Conservation (phyloP, 1,140 invertebrate species). For the Teleogryllus occipitalis region DNA sequence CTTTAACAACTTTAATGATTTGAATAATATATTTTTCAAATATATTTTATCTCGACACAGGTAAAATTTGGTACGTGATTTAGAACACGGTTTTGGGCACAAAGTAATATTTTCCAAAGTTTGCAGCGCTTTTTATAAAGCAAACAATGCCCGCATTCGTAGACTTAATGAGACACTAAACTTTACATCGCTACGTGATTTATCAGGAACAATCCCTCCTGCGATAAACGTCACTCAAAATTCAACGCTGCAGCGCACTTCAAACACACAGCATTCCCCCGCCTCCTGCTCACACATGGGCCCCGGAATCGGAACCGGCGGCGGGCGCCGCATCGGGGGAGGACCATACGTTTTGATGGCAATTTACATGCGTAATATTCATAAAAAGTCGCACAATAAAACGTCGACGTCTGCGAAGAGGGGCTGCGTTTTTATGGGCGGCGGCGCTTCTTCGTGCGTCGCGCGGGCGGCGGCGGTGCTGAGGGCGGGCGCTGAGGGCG, state of each 20-base stretch:
- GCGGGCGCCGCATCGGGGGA: neutral
- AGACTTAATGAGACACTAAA: neutral
- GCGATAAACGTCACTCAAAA: slow-evolving; percentile 1
- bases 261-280: neutral
- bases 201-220: neutral
- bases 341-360: neutral
- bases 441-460: too few species aligned
- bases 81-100: too few species aligned
- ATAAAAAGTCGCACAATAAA: neutral
- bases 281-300: neutral
- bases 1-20: too few species aligned
- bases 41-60: too few species aligned
- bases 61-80: too few species aligned
- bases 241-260: neutral
- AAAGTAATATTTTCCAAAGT: too few species aligned
- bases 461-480: too few species aligned
- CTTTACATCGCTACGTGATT: neutral
- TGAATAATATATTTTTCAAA: too few species aligned
- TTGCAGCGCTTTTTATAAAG: too few species aligned
- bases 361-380: slow-evolving; percentile 5
- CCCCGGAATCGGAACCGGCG: neutral
- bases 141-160: neutral
- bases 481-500: too few species aligned
- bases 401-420: neutral
- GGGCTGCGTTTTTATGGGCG: neutral